These are phyloP conservation scores for Sebastiscus tertius DNA, from an alignment of 2,797 vertebrate genomes.

Conservation along the genomic window DNA sequence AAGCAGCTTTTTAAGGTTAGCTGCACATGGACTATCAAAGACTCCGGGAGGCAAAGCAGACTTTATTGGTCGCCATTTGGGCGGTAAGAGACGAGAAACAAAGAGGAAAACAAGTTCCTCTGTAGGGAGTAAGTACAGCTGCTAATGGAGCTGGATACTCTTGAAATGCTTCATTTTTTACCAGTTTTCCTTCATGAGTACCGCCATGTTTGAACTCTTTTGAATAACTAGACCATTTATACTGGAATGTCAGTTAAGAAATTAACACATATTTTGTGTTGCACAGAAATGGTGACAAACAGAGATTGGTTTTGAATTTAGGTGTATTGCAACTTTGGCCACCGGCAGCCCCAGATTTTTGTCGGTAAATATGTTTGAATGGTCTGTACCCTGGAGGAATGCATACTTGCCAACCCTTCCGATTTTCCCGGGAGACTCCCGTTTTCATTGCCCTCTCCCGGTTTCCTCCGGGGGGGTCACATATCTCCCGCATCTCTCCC, in stretches of 20 bases:
- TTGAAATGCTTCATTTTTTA: not conserved
- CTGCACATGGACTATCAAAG: not conserved
- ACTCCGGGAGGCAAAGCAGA: not conserved
- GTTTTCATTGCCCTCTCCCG: too few relatives aligned
- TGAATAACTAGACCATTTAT: not conserved
- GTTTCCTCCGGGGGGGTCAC: too few relatives aligned
- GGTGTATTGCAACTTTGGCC: not conserved
- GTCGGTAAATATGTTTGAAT: not conserved
- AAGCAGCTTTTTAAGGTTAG: conserved; percentile 14
- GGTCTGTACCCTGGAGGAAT: not conserved
- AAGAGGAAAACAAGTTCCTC: not conserved
- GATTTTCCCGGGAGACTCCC: too few relatives aligned
- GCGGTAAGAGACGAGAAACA: not conserved
- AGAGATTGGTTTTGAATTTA: too few relatives aligned
- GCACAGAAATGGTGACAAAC: not conserved
- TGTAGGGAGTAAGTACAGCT: not conserved
- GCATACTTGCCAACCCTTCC: too few relatives aligned
- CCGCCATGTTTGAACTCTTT: not conserved
- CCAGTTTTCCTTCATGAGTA: not conserved
- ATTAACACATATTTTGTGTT: not conserved
- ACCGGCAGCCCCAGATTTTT: not conserved
- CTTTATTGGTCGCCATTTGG: not conserved
- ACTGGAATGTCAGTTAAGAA: not conserved
- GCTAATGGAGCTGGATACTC: not conserved
- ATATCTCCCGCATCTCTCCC: too few relatives aligned